Evolutionary conservation across 2,113 vertebrate species (phyloP).

Genomic region (Coptodon rendalli): DNA sequence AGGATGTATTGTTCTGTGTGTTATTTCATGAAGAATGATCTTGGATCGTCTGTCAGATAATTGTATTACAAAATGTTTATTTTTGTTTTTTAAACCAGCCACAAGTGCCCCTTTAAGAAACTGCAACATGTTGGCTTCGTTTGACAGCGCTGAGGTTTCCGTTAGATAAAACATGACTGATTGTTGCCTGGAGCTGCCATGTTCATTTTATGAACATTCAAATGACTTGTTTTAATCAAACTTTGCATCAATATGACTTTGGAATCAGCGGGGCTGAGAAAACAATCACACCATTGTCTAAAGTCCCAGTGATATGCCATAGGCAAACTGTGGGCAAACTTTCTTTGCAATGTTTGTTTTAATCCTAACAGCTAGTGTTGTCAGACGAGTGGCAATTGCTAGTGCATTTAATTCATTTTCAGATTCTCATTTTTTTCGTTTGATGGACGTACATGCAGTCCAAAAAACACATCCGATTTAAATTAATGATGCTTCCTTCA

Average conservation of each 20-base stretch:
- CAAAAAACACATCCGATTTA: not conserved
- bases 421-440: not conserved
- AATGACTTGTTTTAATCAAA: not conserved
- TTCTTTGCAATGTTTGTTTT: not conserved
- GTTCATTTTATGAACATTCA: not conserved
- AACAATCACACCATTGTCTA: not conserved
- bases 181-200: not conserved
- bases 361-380: not conserved
- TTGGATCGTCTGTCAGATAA: not conserved
- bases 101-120: not conserved
- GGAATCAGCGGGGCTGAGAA: not conserved
- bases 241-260: not conserved
- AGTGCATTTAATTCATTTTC: not conserved
- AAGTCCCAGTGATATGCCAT: not conserved
- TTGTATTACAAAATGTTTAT: not conserved
- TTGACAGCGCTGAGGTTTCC: not conserved
- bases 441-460: fast-evolving
- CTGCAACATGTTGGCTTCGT: not conserved
- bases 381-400: not conserved
- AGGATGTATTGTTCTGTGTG: too few relatives aligned
- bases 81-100: not conserved
- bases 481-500: not conserved
- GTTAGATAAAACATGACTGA: not conserved
- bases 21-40: fast-evolving
- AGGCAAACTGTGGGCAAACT: not conserved